Evolutionary conservation across 2,888 invertebrate species (phyloP).

Genomic region (Pristionchus maxplancki): DNA sequence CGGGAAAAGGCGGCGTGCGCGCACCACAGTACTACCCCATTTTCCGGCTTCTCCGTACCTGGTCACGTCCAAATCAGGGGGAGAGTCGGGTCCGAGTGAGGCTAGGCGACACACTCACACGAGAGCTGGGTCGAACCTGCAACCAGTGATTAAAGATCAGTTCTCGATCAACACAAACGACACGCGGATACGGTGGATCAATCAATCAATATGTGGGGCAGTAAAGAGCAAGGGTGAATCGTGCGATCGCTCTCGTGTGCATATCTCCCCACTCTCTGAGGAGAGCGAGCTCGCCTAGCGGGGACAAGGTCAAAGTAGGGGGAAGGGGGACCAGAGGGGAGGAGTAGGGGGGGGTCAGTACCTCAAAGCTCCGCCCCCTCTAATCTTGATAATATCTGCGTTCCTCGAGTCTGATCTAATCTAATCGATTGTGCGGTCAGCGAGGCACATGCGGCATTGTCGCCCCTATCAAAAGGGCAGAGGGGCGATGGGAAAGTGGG

Average conservation of each 20-base stretch:
- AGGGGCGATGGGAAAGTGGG: neutral
- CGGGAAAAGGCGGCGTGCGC: neutral
- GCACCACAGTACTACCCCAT: neutral
- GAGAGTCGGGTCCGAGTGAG: constrained; percentile 43
- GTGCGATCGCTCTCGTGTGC: constrained; percentile 12
- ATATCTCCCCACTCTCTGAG: neutral
- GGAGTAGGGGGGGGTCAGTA: neutral
- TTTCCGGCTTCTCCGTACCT: neutral
- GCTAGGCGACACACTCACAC: constrained; percentile 37
- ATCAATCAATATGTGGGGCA: neutral
- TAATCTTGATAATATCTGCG: neutral
- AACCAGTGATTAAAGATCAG: neutral
- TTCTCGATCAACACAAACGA: neutral
- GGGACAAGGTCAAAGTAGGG: constrained; percentile 20
- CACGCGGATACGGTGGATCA: neutral
- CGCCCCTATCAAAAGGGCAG: neutral
- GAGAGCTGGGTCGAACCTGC: constrained; percentile 42
- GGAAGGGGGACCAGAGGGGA: neutral
- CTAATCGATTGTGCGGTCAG: neutral
- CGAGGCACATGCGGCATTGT: neutral
- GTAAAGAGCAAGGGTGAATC: neutral
- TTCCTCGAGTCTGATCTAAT: neutral
- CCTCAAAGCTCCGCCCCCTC: constrained; percentile 26
- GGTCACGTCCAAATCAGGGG: constrained; percentile 33
- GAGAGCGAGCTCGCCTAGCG: constrained; percentile 3